These are phyloP conservation scores for Centruroides sculpturatus DNA, from an alignment of 1,140 invertebrate species.

Conservation along the genomic window DNA sequence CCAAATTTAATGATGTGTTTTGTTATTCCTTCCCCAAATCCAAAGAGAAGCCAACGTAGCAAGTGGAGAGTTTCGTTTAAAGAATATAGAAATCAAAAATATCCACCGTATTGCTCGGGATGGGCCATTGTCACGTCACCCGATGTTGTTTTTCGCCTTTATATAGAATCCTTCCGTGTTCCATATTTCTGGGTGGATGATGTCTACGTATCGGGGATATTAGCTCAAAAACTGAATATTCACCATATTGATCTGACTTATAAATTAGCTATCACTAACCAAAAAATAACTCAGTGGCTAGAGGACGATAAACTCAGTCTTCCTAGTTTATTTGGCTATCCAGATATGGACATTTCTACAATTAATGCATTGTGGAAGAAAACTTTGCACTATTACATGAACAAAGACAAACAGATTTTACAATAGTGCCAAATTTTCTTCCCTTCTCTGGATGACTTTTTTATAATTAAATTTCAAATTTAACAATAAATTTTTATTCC, in stretches of 20 bases:
- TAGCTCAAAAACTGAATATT: constrained; percentile 43
- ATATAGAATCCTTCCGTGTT: constrained; percentile 18
- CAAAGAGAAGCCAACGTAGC: constrained; percentile 22
- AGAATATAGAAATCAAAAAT: constrained; percentile 27
- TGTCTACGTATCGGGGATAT: constrained; percentile 57
- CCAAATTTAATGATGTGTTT: constrained; percentile 19
- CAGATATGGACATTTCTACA: constrained; percentile 13
- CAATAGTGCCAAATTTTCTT: too few relatives aligned
- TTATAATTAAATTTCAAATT: too few relatives aligned
- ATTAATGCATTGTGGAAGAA: constrained; percentile 20
- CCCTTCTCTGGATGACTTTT: too few relatives aligned
- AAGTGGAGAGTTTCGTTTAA: constrained; percentile 29
- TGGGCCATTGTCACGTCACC: constrained; percentile 29
- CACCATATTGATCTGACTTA: constrained; percentile 39
- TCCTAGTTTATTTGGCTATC: constrained; percentile 20
- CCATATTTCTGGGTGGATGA: constrained; percentile 76
- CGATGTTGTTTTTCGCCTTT: constrained; percentile 26
- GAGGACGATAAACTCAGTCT: not conserved
- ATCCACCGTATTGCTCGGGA: constrained; percentile 33
- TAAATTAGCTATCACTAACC: constrained; percentile 11
- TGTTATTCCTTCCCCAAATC: constrained; percentile 14
- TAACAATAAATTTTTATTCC: too few relatives aligned
- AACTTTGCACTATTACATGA: constrained; percentile 17
- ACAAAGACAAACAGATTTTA: not conserved
- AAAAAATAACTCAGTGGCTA: constrained; percentile 16